phyloP scores from a whole-genome alignment of 2,113 vertebrate genomes.

The Caranx ignobilis region DNA sequence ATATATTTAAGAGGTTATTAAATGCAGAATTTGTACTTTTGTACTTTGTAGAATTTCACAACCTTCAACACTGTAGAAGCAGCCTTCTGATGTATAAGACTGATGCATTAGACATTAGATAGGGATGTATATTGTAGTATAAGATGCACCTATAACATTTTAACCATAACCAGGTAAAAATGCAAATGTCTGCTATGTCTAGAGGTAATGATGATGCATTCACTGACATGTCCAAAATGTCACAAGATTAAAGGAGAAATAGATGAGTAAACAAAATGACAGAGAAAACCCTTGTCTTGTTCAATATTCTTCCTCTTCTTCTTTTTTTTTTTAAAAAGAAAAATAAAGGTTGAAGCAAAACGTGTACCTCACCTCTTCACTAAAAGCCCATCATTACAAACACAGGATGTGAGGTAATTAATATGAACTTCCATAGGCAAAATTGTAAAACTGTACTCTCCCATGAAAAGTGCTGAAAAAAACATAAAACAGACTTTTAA shows the following conservation, averaged over 20 bases:
- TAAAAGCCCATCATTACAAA: conserved; percentile 6
- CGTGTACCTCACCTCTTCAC: not conserved
- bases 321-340: not conserved
- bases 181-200: not conserved
- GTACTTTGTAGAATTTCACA: no score
- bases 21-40: no score
- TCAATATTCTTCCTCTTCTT: not conserved
- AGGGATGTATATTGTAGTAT: no score
- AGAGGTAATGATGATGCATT: not conserved
- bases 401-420: not conserved
- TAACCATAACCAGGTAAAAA: not conserved
- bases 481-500: no score
- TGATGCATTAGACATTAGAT: not conserved
- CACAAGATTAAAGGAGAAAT: not conserved
- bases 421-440: not conserved
- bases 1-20: not conserved
- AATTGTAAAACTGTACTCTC: not conserved
- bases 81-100: not conserved
- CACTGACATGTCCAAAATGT: conserved; percentile 15
- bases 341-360: not conserved
- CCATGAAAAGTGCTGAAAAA: no score
- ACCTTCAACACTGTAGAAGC: no score
- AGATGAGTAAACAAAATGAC: not conserved
- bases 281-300: not conserved
- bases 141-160: not conserved